Evolutionary conservation across 2,888 invertebrate species (phyloP).

Genomic region (Petrophora chlorosata): DNA sequence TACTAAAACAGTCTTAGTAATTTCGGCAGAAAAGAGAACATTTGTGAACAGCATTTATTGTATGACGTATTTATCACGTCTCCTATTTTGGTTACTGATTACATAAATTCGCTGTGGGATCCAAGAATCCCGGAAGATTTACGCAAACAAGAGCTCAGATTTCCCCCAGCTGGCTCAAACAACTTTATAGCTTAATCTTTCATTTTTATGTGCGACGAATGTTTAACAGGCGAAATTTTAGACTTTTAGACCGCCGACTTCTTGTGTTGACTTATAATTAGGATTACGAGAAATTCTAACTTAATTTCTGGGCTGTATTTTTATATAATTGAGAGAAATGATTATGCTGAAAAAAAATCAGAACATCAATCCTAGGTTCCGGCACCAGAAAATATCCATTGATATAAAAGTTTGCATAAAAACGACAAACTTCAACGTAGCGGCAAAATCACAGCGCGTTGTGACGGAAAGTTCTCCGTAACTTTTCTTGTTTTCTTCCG

Average conservation of each 20-base stretch:
- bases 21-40: slow-evolving; percentile 11
- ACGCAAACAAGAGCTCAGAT: slow-evolving; percentile 43
- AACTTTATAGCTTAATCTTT: slow-evolving; percentile 47
- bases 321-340: too few species aligned
- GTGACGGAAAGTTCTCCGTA: slow-evolving; percentile 7
- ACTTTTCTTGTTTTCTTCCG: slow-evolving; percentile 15
- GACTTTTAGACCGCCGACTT: not conserved
- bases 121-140: slow-evolving; percentile 40
- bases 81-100: slow-evolving; percentile 47
- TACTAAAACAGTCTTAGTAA: slow-evolving; percentile 7
- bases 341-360: too few species aligned
- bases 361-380: not conserved
- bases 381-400: slow-evolving; percentile 4
- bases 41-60: slow-evolving; percentile 20
- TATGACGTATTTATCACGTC: slow-evolving; percentile 41
- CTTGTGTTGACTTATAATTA: slow-evolving; percentile 1
- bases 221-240: slow-evolving; percentile 12
- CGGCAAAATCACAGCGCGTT: slow-evolving; percentile 10
- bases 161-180: slow-evolving; percentile 33
- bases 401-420: slow-evolving; percentile 24
- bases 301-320: too few species aligned
- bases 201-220: slow-evolving; percentile 40
- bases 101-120: slow-evolving; percentile 43
- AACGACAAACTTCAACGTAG: slow-evolving; percentile 10
- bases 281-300: not conserved